These are phyloP conservation scores for Rhinoderma darwinii DNA, from an alignment of 2,113 vertebrate species.

Conservation along the genomic window DNA sequence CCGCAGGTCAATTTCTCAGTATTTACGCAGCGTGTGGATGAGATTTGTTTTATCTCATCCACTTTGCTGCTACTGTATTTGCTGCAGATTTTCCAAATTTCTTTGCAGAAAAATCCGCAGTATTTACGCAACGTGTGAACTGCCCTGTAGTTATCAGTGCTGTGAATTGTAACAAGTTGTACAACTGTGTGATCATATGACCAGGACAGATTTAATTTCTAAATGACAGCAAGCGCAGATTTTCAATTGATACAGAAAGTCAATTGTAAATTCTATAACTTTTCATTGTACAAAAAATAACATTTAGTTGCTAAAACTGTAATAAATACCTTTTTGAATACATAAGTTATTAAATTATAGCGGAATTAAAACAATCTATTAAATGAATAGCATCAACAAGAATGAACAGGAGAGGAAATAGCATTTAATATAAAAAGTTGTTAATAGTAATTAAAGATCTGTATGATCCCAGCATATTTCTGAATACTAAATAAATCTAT, in stretches of 20 bases:
- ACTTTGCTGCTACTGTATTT: too few species aligned
- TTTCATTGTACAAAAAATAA: neutral
- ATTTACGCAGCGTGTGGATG: too few species aligned
- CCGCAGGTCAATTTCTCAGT: too few species aligned
- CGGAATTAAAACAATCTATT: neutral
- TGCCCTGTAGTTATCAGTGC: too few species aligned
- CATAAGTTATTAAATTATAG: neutral
- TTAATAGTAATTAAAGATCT: conserved; percentile 17
- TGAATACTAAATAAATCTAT: conserved; percentile 25
- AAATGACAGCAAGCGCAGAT: neutral
- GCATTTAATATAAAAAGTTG: conserved; percentile 30
- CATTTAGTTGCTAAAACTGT: neutral
- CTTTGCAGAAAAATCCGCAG: too few species aligned
- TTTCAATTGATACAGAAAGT: neutral
- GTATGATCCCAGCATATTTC: conserved; percentile 24
- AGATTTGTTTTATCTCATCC: too few species aligned
- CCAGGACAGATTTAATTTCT: too few species aligned
- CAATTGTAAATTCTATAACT: neutral
- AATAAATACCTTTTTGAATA: neutral
- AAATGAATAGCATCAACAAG: conserved; percentile 16
- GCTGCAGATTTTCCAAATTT: too few species aligned
- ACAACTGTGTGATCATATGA: too few species aligned
- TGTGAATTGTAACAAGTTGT: too few species aligned
- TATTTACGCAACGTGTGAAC: too few species aligned
- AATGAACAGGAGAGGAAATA: conserved; percentile 22